Percentiles rank a stretch among this genome's conserved stretches.
phyloP scores from a whole-genome alignment of 2,113 vertebrate species.

The Phalacrocorax aristotelis region DNA sequence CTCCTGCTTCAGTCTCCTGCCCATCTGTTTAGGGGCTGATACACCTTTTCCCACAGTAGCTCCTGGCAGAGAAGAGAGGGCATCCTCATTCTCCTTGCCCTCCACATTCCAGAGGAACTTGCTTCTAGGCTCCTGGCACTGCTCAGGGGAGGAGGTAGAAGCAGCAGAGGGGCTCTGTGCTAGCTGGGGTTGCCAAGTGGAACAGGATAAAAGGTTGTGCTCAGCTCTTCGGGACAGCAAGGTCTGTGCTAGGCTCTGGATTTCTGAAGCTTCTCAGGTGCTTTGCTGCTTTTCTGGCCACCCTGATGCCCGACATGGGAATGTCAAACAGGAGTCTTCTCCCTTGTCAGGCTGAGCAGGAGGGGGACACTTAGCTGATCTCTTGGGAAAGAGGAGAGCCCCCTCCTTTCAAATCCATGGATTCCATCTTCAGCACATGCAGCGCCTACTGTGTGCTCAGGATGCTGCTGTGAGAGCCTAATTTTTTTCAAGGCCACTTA shows the following conservation, averaged over 20 bases:
- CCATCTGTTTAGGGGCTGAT: background rate
- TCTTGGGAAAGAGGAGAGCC: background rate
- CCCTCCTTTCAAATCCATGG: background rate
- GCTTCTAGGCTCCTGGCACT: background rate
- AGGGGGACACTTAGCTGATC: background rate
- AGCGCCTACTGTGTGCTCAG: background rate
- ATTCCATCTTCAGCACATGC: background rate
- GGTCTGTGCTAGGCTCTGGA: background rate
- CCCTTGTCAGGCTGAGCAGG: background rate
- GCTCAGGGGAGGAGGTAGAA: background rate
- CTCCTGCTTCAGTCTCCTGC: background rate
- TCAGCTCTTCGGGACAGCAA: background rate
- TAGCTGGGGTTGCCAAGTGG: background rate
- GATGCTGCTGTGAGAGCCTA: background rate
- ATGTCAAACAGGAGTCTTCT: background rate
- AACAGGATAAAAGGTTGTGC: background rate
- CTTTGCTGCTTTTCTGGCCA: background rate
- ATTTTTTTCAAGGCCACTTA: background rate
- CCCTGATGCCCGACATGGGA: background rate
- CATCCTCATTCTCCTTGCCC: background rate
- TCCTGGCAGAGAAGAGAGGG: background rate
- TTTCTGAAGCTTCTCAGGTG: background rate
- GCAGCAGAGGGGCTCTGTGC: background rate
- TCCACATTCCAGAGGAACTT: background rate
- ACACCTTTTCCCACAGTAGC: background rate